These are phyloP conservation scores for Eupeodes luniger DNA, from an alignment of 2,888 invertebrate species.

Conservation along the genomic window DNA sequence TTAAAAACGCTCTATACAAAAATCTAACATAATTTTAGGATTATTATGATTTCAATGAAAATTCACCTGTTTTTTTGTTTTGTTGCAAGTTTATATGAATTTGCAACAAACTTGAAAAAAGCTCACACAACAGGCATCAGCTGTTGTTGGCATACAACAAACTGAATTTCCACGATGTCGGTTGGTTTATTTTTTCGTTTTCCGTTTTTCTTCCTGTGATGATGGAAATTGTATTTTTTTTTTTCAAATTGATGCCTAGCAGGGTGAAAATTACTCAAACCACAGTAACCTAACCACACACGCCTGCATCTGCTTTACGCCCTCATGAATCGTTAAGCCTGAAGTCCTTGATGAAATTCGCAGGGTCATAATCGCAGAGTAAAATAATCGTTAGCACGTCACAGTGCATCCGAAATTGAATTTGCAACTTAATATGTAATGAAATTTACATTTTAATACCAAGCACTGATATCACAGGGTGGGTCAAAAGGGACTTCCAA, in stretches of 20 bases:
- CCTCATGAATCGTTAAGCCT: background rate
- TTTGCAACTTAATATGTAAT: constrained; percentile 54
- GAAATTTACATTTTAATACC: constrained; percentile 59
- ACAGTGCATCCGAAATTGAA: constrained; percentile 58
- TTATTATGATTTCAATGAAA: background rate
- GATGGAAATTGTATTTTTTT: background rate
- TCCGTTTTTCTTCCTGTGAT: background rate
- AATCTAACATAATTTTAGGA: background rate
- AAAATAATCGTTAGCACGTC: constrained; percentile 51
- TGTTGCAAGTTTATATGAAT: background rate
- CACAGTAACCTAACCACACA: constrained; percentile 21
- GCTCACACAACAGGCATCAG: background rate
- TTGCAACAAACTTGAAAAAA: background rate
- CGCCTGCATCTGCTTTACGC: background rate
- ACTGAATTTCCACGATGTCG: background rate
- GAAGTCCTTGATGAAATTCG: background rate
- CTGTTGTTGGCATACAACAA: background rate
- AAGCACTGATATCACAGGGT: constrained; percentile 8
- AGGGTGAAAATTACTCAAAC: constrained; percentile 22
- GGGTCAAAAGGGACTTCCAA: no score
- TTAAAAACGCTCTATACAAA: background rate
- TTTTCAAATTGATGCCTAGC: constrained; percentile 7
- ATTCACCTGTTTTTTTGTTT: background rate
- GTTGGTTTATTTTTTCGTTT: no score
- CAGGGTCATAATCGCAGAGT: constrained; percentile 23